Evolutionary conservation across 2,888 invertebrate species (phyloP), one percentile per base, ranked within the genome.

Genomic region (Syrphus vitripennis): DNA sequence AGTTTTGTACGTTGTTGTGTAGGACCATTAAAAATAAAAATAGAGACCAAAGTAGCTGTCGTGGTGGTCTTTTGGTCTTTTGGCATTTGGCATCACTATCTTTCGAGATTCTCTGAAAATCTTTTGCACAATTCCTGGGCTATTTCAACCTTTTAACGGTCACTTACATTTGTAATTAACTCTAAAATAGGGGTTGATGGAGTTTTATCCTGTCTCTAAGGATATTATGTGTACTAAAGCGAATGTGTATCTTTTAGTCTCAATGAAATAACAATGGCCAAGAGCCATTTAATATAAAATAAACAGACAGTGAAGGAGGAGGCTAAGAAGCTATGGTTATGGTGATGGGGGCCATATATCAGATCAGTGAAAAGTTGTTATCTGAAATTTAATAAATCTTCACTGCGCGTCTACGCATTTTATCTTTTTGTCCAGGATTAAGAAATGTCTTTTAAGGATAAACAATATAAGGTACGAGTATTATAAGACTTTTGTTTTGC

Each of bases 11-110:
- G 9, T 34, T 34, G 34, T 34, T 29, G 2, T 50, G 24, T 24
- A 4, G 31, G 26, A 26, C 57, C 71, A 67, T 55, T 48, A 65
- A 42, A 57, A 50, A 40, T 88, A 67, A 90, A 89, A 89, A 89
- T 90, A 88, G 89, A 89, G 89, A 89, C 88, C 89, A 90, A 89
- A 90, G 88, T 88, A 87, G 89, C 48, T 65, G 74, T 34, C 72
- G 45, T 45, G 65, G 31, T 34, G 19, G 48, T 29, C 65, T 48
- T 59, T 37, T 57, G 34, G 34, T n/a, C 29, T 21, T 42, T 40
- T 31, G 65, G 48, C 42, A 21, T 42, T 26, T 50, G 34, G 67
- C 50, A n/a, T n/a, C n/a, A 67, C 50, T 67, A 67, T 67, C 67
- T 37, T 34, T n/a, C n/a, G n/a, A 63, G 74, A 70, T 69, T 72